phyloP scores from a whole-genome alignment of 2,888 invertebrate genomes.

The Coenonympha arcania region DNA sequence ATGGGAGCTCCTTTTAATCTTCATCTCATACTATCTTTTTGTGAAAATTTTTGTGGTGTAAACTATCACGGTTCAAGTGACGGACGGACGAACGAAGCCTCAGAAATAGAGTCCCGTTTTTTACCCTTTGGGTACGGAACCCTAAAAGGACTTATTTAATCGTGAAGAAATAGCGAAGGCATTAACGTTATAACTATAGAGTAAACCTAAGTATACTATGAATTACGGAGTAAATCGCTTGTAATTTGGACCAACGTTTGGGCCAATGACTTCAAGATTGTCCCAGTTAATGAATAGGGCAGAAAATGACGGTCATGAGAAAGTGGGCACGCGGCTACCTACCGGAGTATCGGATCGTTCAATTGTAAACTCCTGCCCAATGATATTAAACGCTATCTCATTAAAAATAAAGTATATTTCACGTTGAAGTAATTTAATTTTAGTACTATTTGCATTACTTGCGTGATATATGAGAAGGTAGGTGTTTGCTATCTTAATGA shows the following conservation, averaged over 20 bases:
- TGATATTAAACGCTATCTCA: background rate
- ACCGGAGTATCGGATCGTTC: background rate
- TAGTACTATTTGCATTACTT: background rate
- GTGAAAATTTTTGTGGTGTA: no score
- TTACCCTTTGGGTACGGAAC: no score
- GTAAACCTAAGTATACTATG: no score
- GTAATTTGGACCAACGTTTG: conserved; percentile 6
- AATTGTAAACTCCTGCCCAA: background rate
- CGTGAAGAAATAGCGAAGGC: no score
- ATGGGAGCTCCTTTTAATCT: no score
- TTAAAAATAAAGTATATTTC: background rate
- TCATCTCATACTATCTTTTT: no score
- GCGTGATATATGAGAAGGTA: background rate
- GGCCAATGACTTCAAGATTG: conserved; percentile 6
- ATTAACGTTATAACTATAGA: no score
- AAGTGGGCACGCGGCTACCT: conserved; percentile 8
- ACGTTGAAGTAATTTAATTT: background rate
- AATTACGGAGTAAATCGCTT: no score
- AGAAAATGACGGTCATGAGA: conserved; percentile 24
- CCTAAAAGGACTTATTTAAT: no score
- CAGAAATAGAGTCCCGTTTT: no score
- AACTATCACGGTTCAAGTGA: no score
- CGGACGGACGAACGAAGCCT: no score
- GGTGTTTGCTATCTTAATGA: background rate
- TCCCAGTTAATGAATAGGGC: conserved; percentile 21